A percentile compares a stretch with the other conserved stretches of the same genome.
These are phyloP conservation scores for Euphydryas editha DNA, from an alignment of 2,888 invertebrate species.

Conservation along the genomic window DNA sequence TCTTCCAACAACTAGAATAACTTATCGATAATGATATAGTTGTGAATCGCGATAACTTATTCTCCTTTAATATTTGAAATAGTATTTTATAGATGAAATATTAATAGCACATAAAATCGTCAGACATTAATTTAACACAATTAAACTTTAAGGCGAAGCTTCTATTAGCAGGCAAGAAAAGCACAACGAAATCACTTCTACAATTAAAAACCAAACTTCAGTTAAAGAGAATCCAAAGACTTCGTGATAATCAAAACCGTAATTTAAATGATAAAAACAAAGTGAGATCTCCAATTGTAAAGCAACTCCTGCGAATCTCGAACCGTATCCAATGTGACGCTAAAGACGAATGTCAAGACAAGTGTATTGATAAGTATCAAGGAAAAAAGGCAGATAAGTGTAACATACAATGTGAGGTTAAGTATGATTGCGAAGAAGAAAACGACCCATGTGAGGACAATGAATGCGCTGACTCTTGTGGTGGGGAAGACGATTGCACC, in stretches of 20 bases:
- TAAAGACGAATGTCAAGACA: constrained; percentile 51
- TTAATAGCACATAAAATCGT: not conserved
- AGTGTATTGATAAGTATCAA: constrained; percentile 43
- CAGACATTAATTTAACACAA: not conserved
- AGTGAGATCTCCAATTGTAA: constrained; percentile 51
- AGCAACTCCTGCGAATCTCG: constrained; percentile 50
- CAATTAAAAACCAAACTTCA: constrained; percentile 13
- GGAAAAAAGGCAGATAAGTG: constrained; percentile 45
- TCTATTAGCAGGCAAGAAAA: constrained; percentile 11
- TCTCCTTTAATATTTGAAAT: too few relatives aligned
- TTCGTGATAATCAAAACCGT: constrained; percentile 6
- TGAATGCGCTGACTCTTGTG: constrained; percentile 39
- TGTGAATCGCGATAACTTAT: too few relatives aligned
- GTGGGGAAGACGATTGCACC: constrained; percentile 29
- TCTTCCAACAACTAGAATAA: too few relatives aligned
- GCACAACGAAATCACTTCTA: constrained; percentile 16
- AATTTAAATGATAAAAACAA: constrained; percentile 16
- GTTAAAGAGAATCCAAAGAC: constrained; percentile 6
- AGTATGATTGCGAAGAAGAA: constrained; percentile 49
- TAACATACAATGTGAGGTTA: constrained; percentile 46
- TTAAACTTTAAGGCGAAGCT: constrained; percentile 12
- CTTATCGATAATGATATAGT: too few relatives aligned
- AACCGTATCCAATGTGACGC: constrained; percentile 52
- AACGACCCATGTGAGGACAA: constrained; percentile 38
- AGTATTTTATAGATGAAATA: too few relatives aligned